Conservation (phyloP, 2,797 vertebrate species). For the Meda fulgida region DNA sequence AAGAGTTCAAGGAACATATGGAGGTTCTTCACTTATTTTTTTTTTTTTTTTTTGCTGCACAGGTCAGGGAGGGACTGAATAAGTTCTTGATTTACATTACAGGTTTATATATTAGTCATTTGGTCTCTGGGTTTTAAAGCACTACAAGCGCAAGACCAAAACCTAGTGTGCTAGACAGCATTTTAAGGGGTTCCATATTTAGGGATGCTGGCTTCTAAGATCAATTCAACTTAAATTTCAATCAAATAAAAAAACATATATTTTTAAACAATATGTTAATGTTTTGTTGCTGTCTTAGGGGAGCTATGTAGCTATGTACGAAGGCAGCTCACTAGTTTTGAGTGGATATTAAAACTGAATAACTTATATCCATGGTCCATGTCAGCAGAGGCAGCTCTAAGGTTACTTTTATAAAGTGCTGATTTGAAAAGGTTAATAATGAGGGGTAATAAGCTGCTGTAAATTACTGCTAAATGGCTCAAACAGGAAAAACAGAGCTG, state of each 20-base stretch:
- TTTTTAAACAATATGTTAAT: not conserved
- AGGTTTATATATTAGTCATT: not conserved
- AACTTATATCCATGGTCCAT: not conserved
- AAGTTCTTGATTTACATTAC: not conserved
- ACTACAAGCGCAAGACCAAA: not conserved
- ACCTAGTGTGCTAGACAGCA: not conserved
- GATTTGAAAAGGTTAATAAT: slow-evolving; percentile 11
- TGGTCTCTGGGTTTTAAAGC: not conserved
- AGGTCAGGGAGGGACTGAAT: not conserved
- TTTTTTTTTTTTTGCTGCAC: not conserved
- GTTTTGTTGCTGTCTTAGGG: not conserved
- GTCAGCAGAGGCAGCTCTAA: not conserved
- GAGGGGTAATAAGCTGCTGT: slow-evolving; percentile 40
- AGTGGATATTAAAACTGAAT: not conserved
- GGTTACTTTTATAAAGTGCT: not conserved
- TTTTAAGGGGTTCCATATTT: not conserved
- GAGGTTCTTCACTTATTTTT: not conserved
- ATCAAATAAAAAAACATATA: not conserved
- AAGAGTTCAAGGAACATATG: not conserved
- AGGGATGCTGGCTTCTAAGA: not conserved
- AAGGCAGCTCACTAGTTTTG: not conserved
- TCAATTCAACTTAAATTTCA: not conserved
- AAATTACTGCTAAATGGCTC: slow-evolving; percentile 46
- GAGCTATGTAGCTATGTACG: too few species aligned
- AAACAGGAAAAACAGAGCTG: slow-evolving; percentile 37